Conservation (phyloP, 2,797 vertebrate species). For the Aselliscus stoliczkanus region DNA sequence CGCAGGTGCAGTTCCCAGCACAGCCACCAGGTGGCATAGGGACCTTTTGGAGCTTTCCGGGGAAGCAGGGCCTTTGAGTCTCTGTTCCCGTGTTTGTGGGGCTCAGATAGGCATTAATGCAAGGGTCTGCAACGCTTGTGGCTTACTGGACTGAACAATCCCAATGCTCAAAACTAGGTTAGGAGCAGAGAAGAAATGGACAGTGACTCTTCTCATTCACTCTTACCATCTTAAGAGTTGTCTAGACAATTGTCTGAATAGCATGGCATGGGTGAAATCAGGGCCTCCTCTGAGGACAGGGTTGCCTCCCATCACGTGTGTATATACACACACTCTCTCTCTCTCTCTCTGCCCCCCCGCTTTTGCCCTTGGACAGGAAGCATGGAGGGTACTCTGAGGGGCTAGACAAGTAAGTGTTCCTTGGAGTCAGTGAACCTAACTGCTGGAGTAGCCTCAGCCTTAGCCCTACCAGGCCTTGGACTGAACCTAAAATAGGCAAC, state of each 20-base stretch:
- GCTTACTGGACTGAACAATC: not conserved
- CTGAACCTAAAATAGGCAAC: not conserved
- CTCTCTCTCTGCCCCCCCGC: no score
- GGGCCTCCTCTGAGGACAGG: not conserved
- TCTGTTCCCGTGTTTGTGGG: not conserved
- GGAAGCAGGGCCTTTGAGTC: not conserved
- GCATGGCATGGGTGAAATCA: not conserved
- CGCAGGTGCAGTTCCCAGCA: not conserved
- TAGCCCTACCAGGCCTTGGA: not conserved
- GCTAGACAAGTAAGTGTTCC: not conserved
- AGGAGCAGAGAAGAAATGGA: not conserved
- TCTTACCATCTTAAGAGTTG: not conserved
- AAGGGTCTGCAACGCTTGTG: not conserved
- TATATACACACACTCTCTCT: not conserved
- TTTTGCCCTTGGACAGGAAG: not conserved
- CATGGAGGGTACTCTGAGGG: no score
- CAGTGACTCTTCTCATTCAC: not conserved
- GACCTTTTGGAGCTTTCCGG: not conserved
- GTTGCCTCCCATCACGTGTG: not conserved
- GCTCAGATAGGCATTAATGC: not conserved
- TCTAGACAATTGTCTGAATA: not conserved
- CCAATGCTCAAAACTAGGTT: not conserved
- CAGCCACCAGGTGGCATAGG: conserved; percentile 33
- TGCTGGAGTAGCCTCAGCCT: not conserved
- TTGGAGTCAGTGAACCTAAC: not conserved